phyloP scores from a whole-genome alignment of 2,888 invertebrate species.

The Podabrus alpinus region DNA sequence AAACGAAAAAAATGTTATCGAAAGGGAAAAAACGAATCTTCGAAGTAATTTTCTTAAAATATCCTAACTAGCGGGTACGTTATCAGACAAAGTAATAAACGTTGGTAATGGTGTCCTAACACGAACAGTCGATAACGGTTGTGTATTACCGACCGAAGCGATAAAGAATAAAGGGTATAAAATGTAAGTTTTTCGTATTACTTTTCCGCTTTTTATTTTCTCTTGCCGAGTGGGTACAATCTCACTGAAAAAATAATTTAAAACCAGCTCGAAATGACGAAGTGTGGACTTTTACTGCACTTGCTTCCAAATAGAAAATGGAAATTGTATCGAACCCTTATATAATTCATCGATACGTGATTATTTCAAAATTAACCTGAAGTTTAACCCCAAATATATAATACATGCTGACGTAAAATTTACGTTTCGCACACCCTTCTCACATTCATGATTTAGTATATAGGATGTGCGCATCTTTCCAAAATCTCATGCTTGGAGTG shows the following conservation, averaged over 20 bases:
- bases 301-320: background rate
- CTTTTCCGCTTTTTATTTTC: conserved; percentile 25
- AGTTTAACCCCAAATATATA: conserved; percentile 12
- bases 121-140: conserved; percentile 51
- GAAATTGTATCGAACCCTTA: conserved; percentile 1
- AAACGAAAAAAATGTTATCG: conserved; percentile 12
- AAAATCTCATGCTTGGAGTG: conserved; percentile 27
- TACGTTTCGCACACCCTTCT: conserved; percentile 29
- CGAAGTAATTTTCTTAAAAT: conserved; percentile 53
- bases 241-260: background rate
- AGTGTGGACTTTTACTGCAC: background rate
- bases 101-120: conserved; percentile 52
- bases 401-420: conserved; percentile 27
- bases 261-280: background rate
- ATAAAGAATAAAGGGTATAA: conserved; percentile 33
- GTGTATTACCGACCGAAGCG: conserved; percentile 45
- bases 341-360: conserved; percentile 21
- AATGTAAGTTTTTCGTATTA: conserved; percentile 28
- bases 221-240: conserved; percentile 8
- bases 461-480: conserved; percentile 30
- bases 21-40: conserved; percentile 29
- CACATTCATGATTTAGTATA: conserved; percentile 26
- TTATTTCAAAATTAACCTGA: conserved; percentile 21
- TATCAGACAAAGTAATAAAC: conserved; percentile 54
- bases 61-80: conserved; percentile 46